Percentiles rank a stretch among this genome's conserved stretches.
phyloP scores from a whole-genome alignment of 2,113 vertebrate species.

The Cryptomyrus ogoouensis region DNA sequence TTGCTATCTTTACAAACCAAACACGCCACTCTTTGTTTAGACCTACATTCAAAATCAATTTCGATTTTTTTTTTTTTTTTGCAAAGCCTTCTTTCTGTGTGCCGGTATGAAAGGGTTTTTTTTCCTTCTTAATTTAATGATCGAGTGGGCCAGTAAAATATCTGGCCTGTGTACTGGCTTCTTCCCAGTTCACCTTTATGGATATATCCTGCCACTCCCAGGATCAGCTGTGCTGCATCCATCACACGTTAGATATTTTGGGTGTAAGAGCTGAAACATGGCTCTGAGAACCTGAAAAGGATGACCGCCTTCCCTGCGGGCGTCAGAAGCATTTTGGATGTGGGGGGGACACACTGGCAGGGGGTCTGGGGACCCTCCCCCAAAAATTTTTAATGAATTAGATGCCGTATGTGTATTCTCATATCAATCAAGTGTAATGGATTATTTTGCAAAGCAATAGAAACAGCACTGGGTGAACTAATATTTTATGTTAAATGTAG shows the following conservation, averaged over 20 bases:
- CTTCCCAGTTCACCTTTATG: neutral
- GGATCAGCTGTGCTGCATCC: neutral
- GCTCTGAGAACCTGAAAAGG: neutral
- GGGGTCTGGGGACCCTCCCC: too few relatives aligned
- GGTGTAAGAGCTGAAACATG: neutral
- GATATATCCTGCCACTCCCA: neutral
- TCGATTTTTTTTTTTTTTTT: neutral
- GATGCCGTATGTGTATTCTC: too few relatives aligned
- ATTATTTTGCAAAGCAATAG: too few relatives aligned
- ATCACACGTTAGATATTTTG: neutral
- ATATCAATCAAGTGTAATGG: too few relatives aligned
- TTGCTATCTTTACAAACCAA: neutral
- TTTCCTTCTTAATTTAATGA: neutral
- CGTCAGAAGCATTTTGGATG: too few relatives aligned
- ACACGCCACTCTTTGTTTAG: neutral
- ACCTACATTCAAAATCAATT: neutral
- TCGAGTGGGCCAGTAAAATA: neutral
- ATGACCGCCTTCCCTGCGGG: neutral
- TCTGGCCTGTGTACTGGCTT: neutral
- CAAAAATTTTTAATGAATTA: too few relatives aligned
- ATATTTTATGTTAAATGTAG: too few relatives aligned
- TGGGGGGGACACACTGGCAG: too few relatives aligned
- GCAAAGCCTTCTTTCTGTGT: neutral
- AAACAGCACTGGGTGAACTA: too few relatives aligned
- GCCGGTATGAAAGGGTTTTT: neutral